phyloP scores from a whole-genome alignment of 1,140 invertebrate genomes.

The Psilanteris sp. region DNA sequence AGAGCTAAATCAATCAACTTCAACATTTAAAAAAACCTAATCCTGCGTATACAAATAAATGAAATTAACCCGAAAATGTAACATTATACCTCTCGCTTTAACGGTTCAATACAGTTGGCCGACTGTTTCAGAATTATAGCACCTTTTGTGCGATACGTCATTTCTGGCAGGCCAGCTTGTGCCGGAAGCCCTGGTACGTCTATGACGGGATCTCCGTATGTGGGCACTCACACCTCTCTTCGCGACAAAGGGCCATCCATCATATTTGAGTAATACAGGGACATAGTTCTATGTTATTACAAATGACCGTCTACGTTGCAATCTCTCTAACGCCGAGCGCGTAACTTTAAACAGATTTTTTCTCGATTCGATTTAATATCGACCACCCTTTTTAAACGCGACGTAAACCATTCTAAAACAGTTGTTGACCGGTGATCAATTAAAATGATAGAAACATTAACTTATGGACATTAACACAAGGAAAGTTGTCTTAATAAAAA shows the following conservation, averaged over 20 bases:
- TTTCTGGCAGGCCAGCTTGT: conserved; percentile 57
- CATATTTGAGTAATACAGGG: conserved; percentile 74
- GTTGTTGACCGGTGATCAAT: no score
- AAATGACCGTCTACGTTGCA: conserved; percentile 42
- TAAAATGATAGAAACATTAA: no score
- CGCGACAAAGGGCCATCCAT: conserved; percentile 70
- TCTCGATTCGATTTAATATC: conserved; percentile 40
- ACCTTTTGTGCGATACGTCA: conserved; percentile 62
- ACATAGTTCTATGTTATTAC: conserved; percentile 72
- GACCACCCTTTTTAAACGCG: conserved; percentile 15
- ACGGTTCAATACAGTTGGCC: conserved; percentile 38
- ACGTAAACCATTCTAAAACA: conserved; percentile 19
- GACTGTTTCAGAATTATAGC: conserved; percentile 58
- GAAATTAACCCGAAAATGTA: conserved; percentile 46
- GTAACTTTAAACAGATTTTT: conserved; percentile 61
- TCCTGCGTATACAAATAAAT: no score
- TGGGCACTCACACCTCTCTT: conserved; percentile 39
- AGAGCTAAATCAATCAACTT: no score
- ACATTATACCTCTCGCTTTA: conserved; percentile 10
- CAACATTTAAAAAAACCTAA: no score
- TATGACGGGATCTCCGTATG: conserved; percentile 41
- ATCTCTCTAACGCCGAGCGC: conserved; percentile 16
- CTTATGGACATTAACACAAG: no score
- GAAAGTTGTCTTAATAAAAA: no score
- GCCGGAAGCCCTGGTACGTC: conserved; percentile 49